phyloP scores from a whole-genome alignment of 2,888 invertebrate genomes.

The Tiliacea aurago region DNA sequence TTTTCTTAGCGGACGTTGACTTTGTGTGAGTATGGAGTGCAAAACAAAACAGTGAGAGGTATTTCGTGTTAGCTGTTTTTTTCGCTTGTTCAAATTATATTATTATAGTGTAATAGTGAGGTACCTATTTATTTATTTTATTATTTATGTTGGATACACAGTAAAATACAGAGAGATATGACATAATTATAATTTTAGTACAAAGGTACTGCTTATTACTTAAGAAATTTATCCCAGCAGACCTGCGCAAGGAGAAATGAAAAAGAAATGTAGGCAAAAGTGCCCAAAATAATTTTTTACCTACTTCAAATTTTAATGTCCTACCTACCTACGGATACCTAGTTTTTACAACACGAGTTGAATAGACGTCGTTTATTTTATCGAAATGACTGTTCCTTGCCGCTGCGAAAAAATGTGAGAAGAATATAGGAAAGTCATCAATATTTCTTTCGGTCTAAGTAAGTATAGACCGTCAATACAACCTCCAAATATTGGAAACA shows the following conservation, averaged over 20 bases:
- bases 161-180: no score
- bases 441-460: constrained; percentile 4
- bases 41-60: constrained; percentile 22
- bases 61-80: constrained; percentile 8
- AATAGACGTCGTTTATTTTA: background rate
- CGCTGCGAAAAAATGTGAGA: background rate
- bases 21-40: background rate
- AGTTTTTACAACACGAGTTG: background rate
- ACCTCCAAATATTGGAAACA: constrained; percentile 19
- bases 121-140: background rate
- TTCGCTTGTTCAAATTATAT: constrained; percentile 2
- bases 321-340: background rate
- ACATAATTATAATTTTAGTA: no score
- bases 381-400: background rate
- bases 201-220: no score
- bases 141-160: no score
- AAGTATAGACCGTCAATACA: background rate
- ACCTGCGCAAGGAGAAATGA: no score
- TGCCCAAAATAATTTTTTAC: no score
- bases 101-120: background rate
- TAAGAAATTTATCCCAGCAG: no score
- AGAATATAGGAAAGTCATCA: background rate
- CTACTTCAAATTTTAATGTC: no score
- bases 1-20: constrained; percentile 5
- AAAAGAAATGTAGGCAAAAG: no score